Conservation (phyloP, 2,113 vertebrate genomes). For the Candoia aspera region DNA sequence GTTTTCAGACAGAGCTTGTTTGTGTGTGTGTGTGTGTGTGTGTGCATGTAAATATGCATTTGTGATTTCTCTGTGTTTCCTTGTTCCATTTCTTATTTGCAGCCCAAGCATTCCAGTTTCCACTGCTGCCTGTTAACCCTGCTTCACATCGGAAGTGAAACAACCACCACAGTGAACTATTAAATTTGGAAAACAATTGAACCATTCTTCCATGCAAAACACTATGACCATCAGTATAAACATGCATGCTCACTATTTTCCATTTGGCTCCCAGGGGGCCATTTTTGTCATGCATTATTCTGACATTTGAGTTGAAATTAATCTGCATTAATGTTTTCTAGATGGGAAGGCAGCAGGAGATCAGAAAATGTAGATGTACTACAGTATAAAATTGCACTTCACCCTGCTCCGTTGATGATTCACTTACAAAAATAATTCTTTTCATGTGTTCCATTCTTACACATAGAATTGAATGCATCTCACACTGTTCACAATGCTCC, state of each 20-base stretch:
- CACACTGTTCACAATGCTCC: neutral
- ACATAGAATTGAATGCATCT: neutral
- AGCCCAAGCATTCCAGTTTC: neutral
- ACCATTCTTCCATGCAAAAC: neutral
- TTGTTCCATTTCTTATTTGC: neutral
- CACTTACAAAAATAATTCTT: neutral
- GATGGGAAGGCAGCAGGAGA: neutral
- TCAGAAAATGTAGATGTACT: neutral
- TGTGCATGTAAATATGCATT: too few species aligned
- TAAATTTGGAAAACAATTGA: neutral
- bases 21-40: too few species aligned
- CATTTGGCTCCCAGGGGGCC: neutral
- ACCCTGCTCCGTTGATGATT: neutral
- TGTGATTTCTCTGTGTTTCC: too few species aligned
- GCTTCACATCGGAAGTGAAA: neutral
- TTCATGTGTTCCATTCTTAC: neutral
- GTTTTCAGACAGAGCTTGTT: too few species aligned
- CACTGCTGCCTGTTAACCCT: neutral
- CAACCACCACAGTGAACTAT: too few species aligned
- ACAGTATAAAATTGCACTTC: neutral
- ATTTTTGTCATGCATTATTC: neutral
- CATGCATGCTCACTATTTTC: neutral
- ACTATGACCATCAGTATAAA: neutral
- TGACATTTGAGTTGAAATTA: neutral
- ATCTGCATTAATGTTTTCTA: conserved; percentile 2